Evolutionary conservation across 1,140 invertebrate species (phyloP).

Genomic region (Dufourea novaeangliae): DNA sequence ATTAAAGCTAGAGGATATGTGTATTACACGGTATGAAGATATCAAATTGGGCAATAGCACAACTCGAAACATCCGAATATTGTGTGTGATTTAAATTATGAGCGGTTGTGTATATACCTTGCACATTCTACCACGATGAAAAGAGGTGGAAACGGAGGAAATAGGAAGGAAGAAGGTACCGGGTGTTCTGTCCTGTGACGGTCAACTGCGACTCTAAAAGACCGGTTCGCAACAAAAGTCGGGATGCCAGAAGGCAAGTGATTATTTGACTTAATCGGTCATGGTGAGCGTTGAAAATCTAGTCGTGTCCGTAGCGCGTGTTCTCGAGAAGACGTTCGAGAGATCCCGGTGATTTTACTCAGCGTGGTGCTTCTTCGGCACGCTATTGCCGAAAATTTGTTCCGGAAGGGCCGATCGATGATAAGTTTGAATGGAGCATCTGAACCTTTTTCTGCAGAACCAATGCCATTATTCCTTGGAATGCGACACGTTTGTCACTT

Average conservation of each 20-base stretch:
- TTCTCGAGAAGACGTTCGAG: neutral
- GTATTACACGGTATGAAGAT: too few species aligned
- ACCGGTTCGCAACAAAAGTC: neutral
- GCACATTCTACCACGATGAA: neutral
- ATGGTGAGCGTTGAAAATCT: slow-evolving; percentile 13
- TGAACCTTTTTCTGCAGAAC: neutral
- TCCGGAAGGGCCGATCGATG: neutral
- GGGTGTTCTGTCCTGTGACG: neutral
- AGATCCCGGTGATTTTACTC: slow-evolving; percentile 6
- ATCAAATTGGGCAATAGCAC: too few species aligned
- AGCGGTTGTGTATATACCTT: too few species aligned
- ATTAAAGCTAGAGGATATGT: too few species aligned
- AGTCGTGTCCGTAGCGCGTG: neutral
- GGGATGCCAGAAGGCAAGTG: slow-evolving; percentile 3
- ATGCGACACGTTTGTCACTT: neutral
- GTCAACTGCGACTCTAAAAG: neutral
- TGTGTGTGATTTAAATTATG: too few species aligned
- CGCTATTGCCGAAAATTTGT: neutral
- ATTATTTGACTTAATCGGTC: slow-evolving; percentile 45
- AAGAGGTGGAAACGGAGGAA: neutral
- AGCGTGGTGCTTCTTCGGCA: slow-evolving; percentile 13
- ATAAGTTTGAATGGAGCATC: neutral
- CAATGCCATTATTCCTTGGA: neutral
- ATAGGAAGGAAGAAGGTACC: neutral
- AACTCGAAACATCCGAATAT: too few species aligned